phyloP scores from a whole-genome alignment of 2,113 vertebrate genomes.

The Balaenoptera acutorostrata region DNA sequence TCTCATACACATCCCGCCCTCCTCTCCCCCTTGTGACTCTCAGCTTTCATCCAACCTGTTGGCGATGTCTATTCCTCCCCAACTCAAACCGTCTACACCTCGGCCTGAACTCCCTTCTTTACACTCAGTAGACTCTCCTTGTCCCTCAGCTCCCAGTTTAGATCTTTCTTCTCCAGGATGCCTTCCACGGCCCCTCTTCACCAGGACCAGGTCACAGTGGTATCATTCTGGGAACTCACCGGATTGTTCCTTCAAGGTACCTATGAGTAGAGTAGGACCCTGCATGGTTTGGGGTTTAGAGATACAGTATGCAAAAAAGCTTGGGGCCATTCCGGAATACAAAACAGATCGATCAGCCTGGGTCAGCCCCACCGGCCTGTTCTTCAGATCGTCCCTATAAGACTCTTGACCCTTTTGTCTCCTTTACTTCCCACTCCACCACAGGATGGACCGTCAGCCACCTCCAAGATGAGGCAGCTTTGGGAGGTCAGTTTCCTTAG shows the following conservation, averaged over 20 bases:
- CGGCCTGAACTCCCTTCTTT: not conserved
- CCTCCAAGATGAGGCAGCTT: not conserved
- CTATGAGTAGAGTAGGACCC: too few relatives aligned
- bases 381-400: fast-evolving
- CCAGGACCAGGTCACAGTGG: not conserved
- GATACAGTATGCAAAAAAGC: not conserved
- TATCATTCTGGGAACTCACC: not conserved
- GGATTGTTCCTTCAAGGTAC: not conserved
- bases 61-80: fast-evolving
- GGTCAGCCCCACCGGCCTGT: fast-evolving
- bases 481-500: not conserved
- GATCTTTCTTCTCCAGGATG: not conserved
- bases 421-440: fast-evolving
- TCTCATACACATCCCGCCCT: fast-evolving
- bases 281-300: too few relatives aligned
- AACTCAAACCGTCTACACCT: fast-evolving
- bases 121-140: fast-evolving
- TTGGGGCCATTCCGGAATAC: too few relatives aligned
- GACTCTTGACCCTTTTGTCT: fast-evolving
- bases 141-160: not conserved
- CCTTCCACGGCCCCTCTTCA: not conserved
- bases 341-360: fast-evolving
- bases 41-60: fast-evolving
- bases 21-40: not conserved
- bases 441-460: fast-evolving